Evolutionary conservation across 2,797 vertebrate genomes (phyloP), one percentile per base, ranked within the genome.

Genomic region (Chaenodraco wilsoni): DNA sequence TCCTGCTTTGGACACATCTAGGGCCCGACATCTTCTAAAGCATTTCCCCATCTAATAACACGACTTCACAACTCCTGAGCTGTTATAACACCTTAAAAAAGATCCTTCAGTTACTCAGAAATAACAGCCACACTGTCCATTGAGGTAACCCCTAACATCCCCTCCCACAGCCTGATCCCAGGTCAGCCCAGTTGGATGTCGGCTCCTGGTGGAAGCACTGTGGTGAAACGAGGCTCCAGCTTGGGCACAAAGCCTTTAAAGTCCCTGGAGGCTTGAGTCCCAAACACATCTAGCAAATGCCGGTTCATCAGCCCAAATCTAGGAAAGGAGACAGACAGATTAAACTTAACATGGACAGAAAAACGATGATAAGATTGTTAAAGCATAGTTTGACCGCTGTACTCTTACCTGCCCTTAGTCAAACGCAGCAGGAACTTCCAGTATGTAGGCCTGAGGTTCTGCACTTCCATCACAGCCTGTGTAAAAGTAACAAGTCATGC

Each of bases 381-480:
- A 50, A 58, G 48, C 13, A 40, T 1, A 21, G 49, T 52, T 49
- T 37, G 66, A 61, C 40, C 58, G 10, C 2, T 44, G 46, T 3
- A 41, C 3, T 62, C 88, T 64, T 93, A 99, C 98, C 95, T 97
- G 94, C 98, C 98, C 92, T 97, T 94, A 0, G 98, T 99, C 80
- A 99, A 92, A 41, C 97, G 95, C 81, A 97, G 84, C 56, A 99
- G 95, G 89, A 99, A 99, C 84, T 99, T 99, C 98, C 98, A 99
- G 92, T 99, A 99, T 0, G 98, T 94, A n/a, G 98, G 98, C 76
- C 98, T 92, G 86, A 99, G 92, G 86, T 95, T 98, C 83, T 99
- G 98, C 82, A 98, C 95, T 92, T 99, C 98, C 98, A 99, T 96
- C 84, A 99, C 97, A 61, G 98, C 97, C 98, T 99, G 90, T 37